These are phyloP conservation scores for Ephydatia muelleri DNA, from an alignment of 37 sponge, comb jelly and placozoan species.

Conservation along the genomic window DNA sequence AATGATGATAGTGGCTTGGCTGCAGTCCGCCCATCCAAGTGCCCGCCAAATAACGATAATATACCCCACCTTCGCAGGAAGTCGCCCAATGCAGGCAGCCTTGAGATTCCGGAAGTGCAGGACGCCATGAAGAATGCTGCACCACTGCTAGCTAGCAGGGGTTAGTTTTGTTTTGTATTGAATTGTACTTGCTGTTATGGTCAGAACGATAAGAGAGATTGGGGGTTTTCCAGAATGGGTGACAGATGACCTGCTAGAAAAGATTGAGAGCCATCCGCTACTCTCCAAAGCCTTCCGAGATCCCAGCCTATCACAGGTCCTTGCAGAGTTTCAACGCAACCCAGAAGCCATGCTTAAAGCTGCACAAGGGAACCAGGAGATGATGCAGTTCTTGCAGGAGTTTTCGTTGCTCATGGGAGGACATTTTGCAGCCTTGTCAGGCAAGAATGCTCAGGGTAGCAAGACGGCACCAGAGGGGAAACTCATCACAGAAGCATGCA, in stretches of 20 bases:
- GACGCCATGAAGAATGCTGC: constrained; percentile 59
- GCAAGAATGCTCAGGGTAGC: constrained; percentile 28
- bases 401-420: constrained; percentile 79
- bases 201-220: neutral
- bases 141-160: constrained; percentile 38
- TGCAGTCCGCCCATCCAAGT: too few relatives aligned
- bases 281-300: constrained; percentile 64
- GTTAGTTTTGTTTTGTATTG: constrained; percentile 11
- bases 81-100: neutral
- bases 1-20: too few relatives aligned
- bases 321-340: constrained; percentile 61
- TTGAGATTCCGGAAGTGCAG: constrained; percentile 69
- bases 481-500: neutral
- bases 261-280: constrained; percentile 62
- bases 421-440: constrained; percentile 68
- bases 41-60: neutral
- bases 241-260: constrained; percentile 75
- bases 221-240: constrained; percentile 65
- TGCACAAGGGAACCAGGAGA: constrained; percentile 43
- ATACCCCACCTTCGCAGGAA: too few relatives aligned
- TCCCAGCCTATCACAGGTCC: constrained; percentile 45
- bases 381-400: constrained; percentile 59
- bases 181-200: neutral
- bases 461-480: neutral
- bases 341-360: constrained; percentile 41